Evolutionary conservation across 1,140 invertebrate species (phyloP).

Genomic region (Argopecten irradians): DNA sequence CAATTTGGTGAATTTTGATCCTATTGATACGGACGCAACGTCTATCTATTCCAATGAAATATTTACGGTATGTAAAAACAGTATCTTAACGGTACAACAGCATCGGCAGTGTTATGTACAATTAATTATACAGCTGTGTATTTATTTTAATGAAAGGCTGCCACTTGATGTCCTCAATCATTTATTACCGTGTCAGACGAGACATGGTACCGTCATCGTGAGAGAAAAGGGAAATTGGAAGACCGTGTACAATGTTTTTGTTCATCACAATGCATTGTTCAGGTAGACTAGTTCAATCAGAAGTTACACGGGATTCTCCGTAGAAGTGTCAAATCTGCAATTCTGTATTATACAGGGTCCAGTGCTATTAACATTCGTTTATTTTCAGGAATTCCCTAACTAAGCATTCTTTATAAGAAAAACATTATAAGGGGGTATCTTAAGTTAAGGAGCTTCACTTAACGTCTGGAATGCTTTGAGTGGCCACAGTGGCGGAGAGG

Average conservation of each 20-base stretch:
- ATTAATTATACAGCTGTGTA: constrained; percentile 11
- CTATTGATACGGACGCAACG: neutral
- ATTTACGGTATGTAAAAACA: neutral
- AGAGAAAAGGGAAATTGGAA: neutral
- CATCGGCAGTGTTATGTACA: neutral
- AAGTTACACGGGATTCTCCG: too few species aligned
- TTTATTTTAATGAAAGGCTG: constrained; percentile 11
- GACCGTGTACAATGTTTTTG: neutral
- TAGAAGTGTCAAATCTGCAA: too few species aligned
- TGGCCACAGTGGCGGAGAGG: too few species aligned
- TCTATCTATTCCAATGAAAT: constrained; percentile 1
- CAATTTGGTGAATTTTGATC: neutral
- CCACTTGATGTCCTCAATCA: neutral
- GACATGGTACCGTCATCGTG: neutral
- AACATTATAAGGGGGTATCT: too few species aligned
- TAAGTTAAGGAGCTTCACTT: too few species aligned
- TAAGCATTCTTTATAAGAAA: too few species aligned
- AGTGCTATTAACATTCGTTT: too few species aligned
- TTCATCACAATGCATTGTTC: too few species aligned
- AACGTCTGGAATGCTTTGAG: too few species aligned
- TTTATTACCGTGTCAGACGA: neutral
- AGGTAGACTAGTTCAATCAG: too few species aligned
- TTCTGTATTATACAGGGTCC: too few species aligned
- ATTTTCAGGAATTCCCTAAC: too few species aligned
- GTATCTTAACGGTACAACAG: neutral